Evolutionary conservation across 2,113 vertebrate species (phyloP), one percentile per base, ranked within the genome.

Genomic region (Bambusicola thoracicus): DNA sequence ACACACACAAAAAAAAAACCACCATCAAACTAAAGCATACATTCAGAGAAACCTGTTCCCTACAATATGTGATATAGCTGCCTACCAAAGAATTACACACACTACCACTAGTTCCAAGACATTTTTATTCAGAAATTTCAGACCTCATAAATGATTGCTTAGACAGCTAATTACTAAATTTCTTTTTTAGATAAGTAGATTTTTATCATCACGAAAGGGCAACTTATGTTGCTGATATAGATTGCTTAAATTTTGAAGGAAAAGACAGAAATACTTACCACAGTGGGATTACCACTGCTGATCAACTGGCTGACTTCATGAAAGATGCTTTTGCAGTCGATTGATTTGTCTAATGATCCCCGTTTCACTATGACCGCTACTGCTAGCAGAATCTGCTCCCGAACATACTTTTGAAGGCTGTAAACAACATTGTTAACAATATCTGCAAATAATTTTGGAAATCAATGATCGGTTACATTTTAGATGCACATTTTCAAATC

Each of bases 351-450:
- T 81, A 99, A 97, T 49, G 99, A 99, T 94, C 99, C 99, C 85
- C 99, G 97, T 97, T 99, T 99, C 95, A 99, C 99, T 94, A 99
- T 99, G 89, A 99, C 99, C 0, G 99, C 99, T 96, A 99, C 99
- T 0, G 99, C 99, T 97, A 99, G 97, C 10, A 99, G 97, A 97
- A 99, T 99, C 98, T 99, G 99, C 97, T 99, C 99, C 84, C 99
- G 98, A 66, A 99, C 99, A 4, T 99, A 99, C 90, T 99, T 99
- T 96, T 99, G 99, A 89, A 99, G 98, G 96, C 99, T 99, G 97
- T 49, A 96, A 97, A 97, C 73, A 96, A 97, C 75, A 97, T 62
- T 83, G 76, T 53, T 38, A 92, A 79, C 87, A 88, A 84, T 7
- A 9, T 62, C 91, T 69, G 66, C n/a, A 85, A 16, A 25, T 55